These are phyloP conservation scores for Oostethus manadensis DNA, from an alignment of 2,113 vertebrate species.

Conservation along the genomic window DNA sequence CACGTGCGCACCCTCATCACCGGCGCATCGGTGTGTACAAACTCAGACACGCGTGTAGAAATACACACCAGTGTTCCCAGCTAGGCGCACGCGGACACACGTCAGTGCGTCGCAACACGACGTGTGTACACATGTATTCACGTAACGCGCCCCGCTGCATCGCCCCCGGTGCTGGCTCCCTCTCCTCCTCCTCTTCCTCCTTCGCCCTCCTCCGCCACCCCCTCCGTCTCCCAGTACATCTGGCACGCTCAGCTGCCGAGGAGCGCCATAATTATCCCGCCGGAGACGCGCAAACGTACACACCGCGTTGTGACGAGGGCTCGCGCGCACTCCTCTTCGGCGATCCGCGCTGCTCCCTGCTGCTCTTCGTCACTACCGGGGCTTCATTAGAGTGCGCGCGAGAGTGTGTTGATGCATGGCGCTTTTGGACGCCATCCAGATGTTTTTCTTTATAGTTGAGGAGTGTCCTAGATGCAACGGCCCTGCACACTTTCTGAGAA, in stretches of 20 bases:
- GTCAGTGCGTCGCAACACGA: constrained; percentile 27
- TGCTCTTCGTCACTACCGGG: constrained; percentile 93
- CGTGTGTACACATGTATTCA: constrained; percentile 47
- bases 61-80: constrained; percentile 13
- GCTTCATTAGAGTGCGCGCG: constrained; percentile 87
- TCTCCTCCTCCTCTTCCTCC: constrained; percentile 79
- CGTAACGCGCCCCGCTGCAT: constrained; percentile 59
- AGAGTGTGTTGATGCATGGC: constrained; percentile 57
- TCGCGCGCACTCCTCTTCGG: constrained; percentile 58
- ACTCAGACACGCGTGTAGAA: constrained; percentile 46
- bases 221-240: constrained; percentile 93
- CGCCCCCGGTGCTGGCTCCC: constrained; percentile 76
- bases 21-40: constrained; percentile 16
- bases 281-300: constrained; percentile 73
- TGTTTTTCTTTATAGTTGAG: constrained; percentile 63
- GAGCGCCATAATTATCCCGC: constrained; percentile 99
- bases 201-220: constrained; percentile 38
- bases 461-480: constrained; percentile 62
- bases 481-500: constrained; percentile 31
- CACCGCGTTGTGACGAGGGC: constrained; percentile 40
- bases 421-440: constrained; percentile 63
- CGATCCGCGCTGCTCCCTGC: constrained; percentile 65
- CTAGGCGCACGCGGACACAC: constrained; percentile 24
- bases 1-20: constrained; percentile 14
- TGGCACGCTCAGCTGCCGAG: constrained; percentile 99